Conservation (phyloP, 2,888 invertebrate species). For the Ectropis crepuscularia region DNA sequence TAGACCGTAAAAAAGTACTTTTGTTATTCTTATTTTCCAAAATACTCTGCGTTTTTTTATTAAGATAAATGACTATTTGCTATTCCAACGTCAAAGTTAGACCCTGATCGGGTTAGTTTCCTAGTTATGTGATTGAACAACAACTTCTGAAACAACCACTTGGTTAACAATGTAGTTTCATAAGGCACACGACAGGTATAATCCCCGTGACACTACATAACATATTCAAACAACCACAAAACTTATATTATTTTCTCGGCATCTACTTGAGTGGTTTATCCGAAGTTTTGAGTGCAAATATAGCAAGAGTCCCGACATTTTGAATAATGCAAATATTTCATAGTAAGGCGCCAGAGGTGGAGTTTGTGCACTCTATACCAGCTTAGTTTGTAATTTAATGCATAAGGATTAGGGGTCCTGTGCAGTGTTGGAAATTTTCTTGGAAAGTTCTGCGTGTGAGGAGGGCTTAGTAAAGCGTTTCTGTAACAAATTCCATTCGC, state of each 20-base stretch:
- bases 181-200: slow-evolving; percentile 54
- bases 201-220: slow-evolving; percentile 51
- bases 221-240: slow-evolving; percentile 50
- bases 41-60: too few species aligned
- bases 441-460: slow-evolving; percentile 14
- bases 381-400: slow-evolving; percentile 50
- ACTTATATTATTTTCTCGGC: slow-evolving; percentile 72
- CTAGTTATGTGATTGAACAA: too few species aligned
- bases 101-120: too few species aligned
- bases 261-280: slow-evolving; percentile 65
- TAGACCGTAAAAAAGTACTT: too few species aligned
- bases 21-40: too few species aligned
- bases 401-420: slow-evolving; percentile 38
- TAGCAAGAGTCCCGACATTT: slow-evolving; percentile 65
- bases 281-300: slow-evolving; percentile 77
- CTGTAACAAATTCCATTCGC: not conserved
- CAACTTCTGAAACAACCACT: not conserved
- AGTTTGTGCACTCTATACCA: slow-evolving; percentile 45
- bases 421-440: slow-evolving; percentile 35
- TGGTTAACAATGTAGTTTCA: slow-evolving; percentile 56
- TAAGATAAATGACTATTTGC: too few species aligned
- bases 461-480: slow-evolving; percentile 8
- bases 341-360: slow-evolving; percentile 52
- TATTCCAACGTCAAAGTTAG: too few species aligned
- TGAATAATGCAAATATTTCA: slow-evolving; percentile 70